Evolutionary conservation across 2,797 vertebrate species (phyloP).

Genomic region (Tachyglossus aculeatus): DNA sequence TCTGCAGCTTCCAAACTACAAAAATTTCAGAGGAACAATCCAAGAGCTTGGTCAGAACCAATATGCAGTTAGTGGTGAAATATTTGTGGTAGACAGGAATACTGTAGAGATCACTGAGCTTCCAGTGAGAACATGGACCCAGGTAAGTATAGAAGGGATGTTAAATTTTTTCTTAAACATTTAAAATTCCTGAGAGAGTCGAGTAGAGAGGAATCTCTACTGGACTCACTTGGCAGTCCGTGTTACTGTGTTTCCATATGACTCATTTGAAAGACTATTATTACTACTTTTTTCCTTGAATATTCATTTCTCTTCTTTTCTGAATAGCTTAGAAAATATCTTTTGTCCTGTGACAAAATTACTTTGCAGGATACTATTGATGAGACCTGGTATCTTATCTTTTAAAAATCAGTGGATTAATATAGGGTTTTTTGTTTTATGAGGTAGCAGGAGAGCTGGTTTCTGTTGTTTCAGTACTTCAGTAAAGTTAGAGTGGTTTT

Average conservation of each 20-base stretch:
- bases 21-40: constrained; percentile 94
- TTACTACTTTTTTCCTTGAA: background rate
- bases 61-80: constrained; percentile 94
- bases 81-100: constrained; percentile 93
- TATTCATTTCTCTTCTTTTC: background rate
- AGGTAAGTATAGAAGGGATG: constrained; percentile 83
- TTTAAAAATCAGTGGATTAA: no score
- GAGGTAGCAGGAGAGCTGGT: no score
- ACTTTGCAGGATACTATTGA: background rate
- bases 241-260: no score
- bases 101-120: constrained; percentile 97
- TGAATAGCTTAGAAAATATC: background rate
- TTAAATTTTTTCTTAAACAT: no score
- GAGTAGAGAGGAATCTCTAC: no score
- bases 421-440: no score
- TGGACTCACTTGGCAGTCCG: no score
- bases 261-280: background rate
- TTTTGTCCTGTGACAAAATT: background rate
- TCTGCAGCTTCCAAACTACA: constrained; percentile 94
- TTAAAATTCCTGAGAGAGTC: no score
- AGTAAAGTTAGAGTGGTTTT: no score
- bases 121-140: constrained; percentile 98
- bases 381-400: background rate
- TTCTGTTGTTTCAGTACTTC: no score
- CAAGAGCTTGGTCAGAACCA: constrained; percentile 97